Base-by-base conservation (phyloP, 2,888 invertebrate genomes). In the Litoditis marina region DNA sequence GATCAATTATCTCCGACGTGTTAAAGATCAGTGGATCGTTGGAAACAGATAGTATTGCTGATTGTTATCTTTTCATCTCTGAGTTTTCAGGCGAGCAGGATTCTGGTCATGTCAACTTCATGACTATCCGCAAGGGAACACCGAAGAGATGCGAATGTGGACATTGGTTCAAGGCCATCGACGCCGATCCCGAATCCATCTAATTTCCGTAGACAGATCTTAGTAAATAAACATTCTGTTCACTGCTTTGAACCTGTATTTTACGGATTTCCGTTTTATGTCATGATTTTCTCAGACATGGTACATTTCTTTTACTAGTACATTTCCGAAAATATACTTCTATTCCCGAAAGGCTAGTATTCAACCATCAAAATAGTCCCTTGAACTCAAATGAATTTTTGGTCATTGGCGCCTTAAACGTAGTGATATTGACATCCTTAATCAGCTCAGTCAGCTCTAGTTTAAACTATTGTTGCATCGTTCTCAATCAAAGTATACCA, bases 111-210 rank as follows among this genome's bases (percentile, higher is more conserved):
- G 89, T 96, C 75, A 91, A 89, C 83, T 96, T 93, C 92, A 92
- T 95, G 89, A 92, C 93, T 91, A 86, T 96, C 80, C 90, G 94
- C 84, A 89, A 90, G 86, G 94, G 91, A 42, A 88, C 89, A 78
- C 90, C 92, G 66, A 91, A 90, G 83, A 62, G 76, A 60, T 76
- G 95, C 84, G 91, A 91, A 83, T 96, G 96, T 84, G 96, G 96
- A 62, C 89, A 94, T 84, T 75, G 74, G 73, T 74, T 93, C 87
- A 92, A 92, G 86, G 87, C 95, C 79, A 88, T 89, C 65, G 90
- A 85, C 63, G 82, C 83, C 44, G 82, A 84, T 53, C 77, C 81
- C 59, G 80, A 80, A 64, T 76, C 76, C 57, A 68, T 77, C 70
- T 77, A 76, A 74, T 30, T 52, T 46, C 25, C 46, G 52, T 60